Evolutionary conservation across 2,888 invertebrate genomes (phyloP).

Genomic region (Hyalella azteca): DNA sequence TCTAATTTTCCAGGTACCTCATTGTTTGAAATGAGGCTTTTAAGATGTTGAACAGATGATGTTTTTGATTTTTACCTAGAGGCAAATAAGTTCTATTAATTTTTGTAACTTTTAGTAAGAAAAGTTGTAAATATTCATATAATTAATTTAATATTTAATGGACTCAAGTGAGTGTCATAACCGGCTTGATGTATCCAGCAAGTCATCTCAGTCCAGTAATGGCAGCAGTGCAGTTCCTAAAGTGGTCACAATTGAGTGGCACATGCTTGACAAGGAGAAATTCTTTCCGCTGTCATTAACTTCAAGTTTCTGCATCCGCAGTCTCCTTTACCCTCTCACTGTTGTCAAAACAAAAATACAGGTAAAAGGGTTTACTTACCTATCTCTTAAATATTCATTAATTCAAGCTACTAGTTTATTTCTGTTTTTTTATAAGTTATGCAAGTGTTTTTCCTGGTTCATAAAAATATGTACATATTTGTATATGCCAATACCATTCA

Average conservation of each 20-base stretch:
- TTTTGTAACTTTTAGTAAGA: neutral
- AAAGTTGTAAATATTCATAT: neutral
- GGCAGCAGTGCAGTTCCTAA: conserved; percentile 28
- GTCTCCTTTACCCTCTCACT: conserved; percentile 86
- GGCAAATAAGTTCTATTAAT: neutral
- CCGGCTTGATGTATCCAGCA: neutral
- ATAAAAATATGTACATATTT: no score
- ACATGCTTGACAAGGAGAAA: conserved; percentile 96
- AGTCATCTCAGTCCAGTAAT: neutral
- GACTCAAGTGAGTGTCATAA: conserved; percentile 7
- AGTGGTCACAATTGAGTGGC: conserved; percentile 83
- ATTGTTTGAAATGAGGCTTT: no score
- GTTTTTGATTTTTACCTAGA: neutral
- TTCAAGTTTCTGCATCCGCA: conserved; percentile 80
- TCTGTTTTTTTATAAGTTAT: conserved; percentile 17
- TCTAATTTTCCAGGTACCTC: no score
- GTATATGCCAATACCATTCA: no score
- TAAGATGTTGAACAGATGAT: neutral
- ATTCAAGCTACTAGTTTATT: neutral
- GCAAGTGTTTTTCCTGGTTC: conserved; percentile 33
- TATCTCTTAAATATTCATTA: no score
- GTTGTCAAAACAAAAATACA: conserved; percentile 91
- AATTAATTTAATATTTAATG: neutral
- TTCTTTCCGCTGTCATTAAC: conserved; percentile 91
- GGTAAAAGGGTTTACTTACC: no score